Percentiles rank a stretch among this genome's conserved stretches.
These are phyloP conservation scores for Pithys albifrons DNA, from an alignment of 2,113 vertebrate genomes.

Conservation along the genomic window DNA sequence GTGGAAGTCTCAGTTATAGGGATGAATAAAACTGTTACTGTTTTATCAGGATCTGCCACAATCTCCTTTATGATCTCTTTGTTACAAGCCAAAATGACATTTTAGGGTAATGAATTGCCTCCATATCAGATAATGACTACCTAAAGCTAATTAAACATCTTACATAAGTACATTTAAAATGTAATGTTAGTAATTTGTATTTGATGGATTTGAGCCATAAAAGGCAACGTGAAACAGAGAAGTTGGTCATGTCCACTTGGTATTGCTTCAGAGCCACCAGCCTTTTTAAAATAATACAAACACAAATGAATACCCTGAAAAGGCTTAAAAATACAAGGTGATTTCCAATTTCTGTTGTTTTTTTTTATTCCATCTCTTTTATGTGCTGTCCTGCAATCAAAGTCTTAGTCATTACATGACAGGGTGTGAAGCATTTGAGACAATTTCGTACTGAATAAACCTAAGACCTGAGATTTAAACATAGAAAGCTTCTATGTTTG, in stretches of 20 bases:
- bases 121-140: not conserved
- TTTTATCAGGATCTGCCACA: not conserved
- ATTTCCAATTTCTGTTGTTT: conserved; percentile 5
- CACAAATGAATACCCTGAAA: not conserved
- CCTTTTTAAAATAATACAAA: not conserved
- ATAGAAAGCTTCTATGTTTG: not conserved
- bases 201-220: not conserved
- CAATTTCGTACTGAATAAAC: not conserved
- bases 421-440: not conserved
- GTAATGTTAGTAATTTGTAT: not conserved
- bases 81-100: not conserved
- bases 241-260: not conserved
- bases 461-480: not conserved
- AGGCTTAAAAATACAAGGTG: not conserved
- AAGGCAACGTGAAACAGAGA: not conserved
- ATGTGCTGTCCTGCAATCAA: not conserved
- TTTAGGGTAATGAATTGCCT: not conserved
- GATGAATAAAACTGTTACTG: not conserved
- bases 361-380: not conserved
- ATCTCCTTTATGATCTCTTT: not conserved
- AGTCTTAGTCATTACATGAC: not conserved
- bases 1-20: not conserved
- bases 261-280: not conserved
- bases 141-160: not conserved
- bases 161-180: not conserved